Base-by-base conservation (phyloP, 2,113 vertebrate species). In the Toxostoma redivivum region DNA sequence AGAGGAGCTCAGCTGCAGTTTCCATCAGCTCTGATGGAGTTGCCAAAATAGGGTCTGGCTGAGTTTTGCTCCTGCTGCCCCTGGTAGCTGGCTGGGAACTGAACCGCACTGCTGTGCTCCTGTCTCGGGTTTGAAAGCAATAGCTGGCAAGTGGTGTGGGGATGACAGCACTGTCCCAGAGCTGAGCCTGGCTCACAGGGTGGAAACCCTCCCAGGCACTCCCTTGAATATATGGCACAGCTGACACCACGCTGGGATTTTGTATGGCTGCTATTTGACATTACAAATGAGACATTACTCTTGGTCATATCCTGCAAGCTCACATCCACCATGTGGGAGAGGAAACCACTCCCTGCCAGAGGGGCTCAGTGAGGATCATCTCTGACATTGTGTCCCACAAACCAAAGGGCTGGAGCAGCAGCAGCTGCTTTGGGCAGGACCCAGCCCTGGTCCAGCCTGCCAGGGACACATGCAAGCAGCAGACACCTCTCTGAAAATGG, bases 341-440 rank as follows among this genome's bases (percentile, higher is more conserved):
- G 88, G 90, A 92, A 96, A 61, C 71, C 71, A 3, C 88, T 72
- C 81, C 82, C 81, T 71, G 53, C 61, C 44, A 33, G 8, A 50
- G 72, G 60, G 69, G 57, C 73, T 79, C 24, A 1, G 24, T 0
- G 54, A 44, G 79, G n/a, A 65, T 45, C 76, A 20, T 12, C 40
- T 38, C 37, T 11, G 0, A 2, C 18, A 0, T 1, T 1, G 33
- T 8, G 74, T 44, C 42, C 61, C 28, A 35, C n/a, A 48, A 4
- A 30, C 40, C 72, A 25, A 18, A 19, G 0, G 4, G 62, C 30
- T 15, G 33, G 1, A 14, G 20, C 20, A 15, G 25, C 90, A 73
- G 57, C 40, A 37, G 12, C 57, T 9, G 48, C 67, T 51, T 14
- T 51, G 76, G 15, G 5, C 21, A 48, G 3, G 9, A 23, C 62